Base-by-base conservation (phyloP, 2,797 vertebrate genomes). In the Crax fasciolata region DNA sequence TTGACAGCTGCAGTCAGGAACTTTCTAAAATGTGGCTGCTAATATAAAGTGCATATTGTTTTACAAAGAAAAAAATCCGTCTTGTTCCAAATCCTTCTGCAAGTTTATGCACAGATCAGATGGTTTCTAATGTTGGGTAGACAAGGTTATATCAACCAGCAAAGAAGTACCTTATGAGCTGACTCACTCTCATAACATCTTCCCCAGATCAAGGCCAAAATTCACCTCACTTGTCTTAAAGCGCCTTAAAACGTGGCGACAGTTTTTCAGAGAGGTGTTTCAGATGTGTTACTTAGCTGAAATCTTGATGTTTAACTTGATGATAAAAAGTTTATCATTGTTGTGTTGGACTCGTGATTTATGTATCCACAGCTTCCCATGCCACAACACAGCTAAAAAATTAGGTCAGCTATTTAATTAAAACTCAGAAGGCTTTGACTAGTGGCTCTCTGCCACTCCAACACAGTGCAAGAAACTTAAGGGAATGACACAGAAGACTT, bases 1-100 rank as follows among this genome's bases (percentile, higher is more conserved):
- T 77, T 95, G 89, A 93, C 93, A 92, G 76, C 66, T 89, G 79
- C 84, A 84, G 55, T 78, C 5, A 2, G 17, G 38, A 93, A 21
- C 59, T 87, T 87, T 84, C 38, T 63, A 82, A 95, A 90, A 74
- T 0, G 3, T 77, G 44, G 12, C 32, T 71, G n/a, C n/a, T 94
- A 92, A 87, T 73, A 61, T 28, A 82, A 52, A 63, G 38, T 67
- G 30, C 21, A 13, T 62, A 58, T 55, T 81, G 43, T 55, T 91
- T 68, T 73, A 70, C 20, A 46, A 58, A 63, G 25, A 4, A 55
- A 78, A 32, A 25, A 38, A 62, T 19, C 10, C 2, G 27, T 1
- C 35, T 74, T 92, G 11, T 78, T 85, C 27, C 7, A 2, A 62
- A 85, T 20, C 27, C 5, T 77, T 74, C 39, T 65, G 20, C 48